These are phyloP conservation scores for Drosophila tsacasi DNA, from an alignment of 1,140 invertebrate species.

Conservation along the genomic window DNA sequence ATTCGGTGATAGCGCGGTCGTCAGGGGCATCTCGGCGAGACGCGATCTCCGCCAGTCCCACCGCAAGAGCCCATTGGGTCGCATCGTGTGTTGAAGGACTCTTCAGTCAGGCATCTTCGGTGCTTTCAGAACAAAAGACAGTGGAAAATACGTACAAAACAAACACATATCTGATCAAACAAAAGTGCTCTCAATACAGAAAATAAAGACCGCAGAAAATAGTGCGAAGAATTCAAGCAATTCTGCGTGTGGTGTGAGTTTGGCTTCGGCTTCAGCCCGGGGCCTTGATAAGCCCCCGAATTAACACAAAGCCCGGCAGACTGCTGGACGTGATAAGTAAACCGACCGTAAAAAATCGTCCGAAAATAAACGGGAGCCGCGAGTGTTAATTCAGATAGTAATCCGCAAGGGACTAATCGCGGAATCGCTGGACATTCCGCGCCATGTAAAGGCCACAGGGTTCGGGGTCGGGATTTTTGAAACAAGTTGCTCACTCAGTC, in stretches of 20 bases:
- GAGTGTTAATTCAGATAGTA: slow-evolving; percentile 10
- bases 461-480: slow-evolving; percentile 26
- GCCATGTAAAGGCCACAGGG: slow-evolving; percentile 22
- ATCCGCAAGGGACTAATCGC: slow-evolving; percentile 31
- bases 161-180: slow-evolving; percentile 43
- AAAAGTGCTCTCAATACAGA: slow-evolving; percentile 24
- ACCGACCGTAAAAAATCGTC: not conserved
- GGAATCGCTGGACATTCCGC: slow-evolving; percentile 10
- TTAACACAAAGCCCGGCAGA: slow-evolving; percentile 2
- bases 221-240: slow-evolving; percentile 24
- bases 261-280: not conserved
- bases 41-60: slow-evolving; percentile 26
- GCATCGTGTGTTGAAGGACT: slow-evolving; percentile 49
- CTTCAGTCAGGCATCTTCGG: slow-evolving; percentile 10
- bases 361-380: not conserved
- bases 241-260: slow-evolving; percentile 33
- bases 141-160: slow-evolving; percentile 20
- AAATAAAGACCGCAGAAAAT: slow-evolving; percentile 14
- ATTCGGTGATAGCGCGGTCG: slow-evolving; percentile 45
- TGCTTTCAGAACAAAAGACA: slow-evolving; percentile 51
- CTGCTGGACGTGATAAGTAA: slow-evolving; percentile 27
- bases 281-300: slow-evolving; percentile 9
- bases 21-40: slow-evolving; percentile 31
- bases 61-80: slow-evolving; percentile 17
- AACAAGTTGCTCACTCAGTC: slow-evolving; percentile 34